A percentile compares a stretch with the other conserved stretches of the same genome.
Evolutionary conservation across 1,140 invertebrate genomes (phyloP).

Genomic region (Trichonephila clavata): DNA sequence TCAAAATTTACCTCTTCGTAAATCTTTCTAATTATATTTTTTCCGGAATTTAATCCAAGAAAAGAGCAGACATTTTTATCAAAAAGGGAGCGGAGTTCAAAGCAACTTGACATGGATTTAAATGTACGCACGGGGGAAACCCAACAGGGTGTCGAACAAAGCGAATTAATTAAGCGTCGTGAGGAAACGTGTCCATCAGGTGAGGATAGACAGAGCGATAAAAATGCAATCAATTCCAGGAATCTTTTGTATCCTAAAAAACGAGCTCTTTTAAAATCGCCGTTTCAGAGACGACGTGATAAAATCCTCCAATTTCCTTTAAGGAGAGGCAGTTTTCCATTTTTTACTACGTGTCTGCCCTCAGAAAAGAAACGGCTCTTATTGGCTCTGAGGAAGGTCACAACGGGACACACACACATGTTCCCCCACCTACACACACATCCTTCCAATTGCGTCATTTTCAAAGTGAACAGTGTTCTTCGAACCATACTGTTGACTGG

Average conservation of each 20-base stretch:
- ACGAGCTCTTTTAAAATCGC: not conserved
- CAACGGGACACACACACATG: not conserved
- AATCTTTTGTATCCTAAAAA: not conserved
- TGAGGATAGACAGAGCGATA: not conserved
- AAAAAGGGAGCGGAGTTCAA: too few relatives aligned
- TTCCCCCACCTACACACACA: too few relatives aligned
- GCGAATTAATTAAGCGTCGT: constrained; percentile 2
- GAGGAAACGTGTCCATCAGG: not conserved
- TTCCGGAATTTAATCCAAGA: too few relatives aligned
- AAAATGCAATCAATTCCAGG: constrained; percentile 10
- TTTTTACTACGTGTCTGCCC: not conserved
- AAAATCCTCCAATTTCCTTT: constrained; percentile 38
- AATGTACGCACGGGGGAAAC: too few relatives aligned
- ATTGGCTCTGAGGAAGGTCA: not conserved
- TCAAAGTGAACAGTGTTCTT: not conserved
- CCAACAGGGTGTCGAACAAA: not conserved
- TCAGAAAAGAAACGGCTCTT: not conserved
- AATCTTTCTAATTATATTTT: too few relatives aligned
- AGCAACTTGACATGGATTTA: too few relatives aligned
- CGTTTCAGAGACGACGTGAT: constrained; percentile 8
- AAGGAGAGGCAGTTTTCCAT: not conserved
- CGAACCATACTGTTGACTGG: not conserved
- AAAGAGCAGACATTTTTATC: too few relatives aligned
- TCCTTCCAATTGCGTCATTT: not conserved
- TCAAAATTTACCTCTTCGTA: too few relatives aligned